phyloP scores from a whole-genome alignment of 2,113 vertebrate species.

The Phalacrocorax aristotelis region DNA sequence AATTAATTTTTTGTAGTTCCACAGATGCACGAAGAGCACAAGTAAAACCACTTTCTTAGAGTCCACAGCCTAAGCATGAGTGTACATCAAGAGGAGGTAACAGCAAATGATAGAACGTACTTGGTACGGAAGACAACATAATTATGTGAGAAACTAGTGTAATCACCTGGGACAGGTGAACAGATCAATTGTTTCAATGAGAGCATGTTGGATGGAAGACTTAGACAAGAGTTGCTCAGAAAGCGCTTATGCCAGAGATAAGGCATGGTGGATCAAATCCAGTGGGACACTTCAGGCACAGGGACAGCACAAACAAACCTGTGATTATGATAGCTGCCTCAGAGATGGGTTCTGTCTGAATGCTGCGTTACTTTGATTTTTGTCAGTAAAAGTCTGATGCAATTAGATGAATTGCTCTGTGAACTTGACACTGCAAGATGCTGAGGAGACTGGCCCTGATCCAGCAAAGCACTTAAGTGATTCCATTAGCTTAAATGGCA shows the following conservation, averaged over 20 bases:
- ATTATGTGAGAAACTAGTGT: neutral
- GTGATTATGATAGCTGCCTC: neutral
- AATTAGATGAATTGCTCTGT: constrained; percentile 25
- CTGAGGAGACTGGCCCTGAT: constrained; percentile 29
- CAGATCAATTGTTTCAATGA: neutral
- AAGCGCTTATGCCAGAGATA: neutral
- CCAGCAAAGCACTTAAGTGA: constrained; percentile 54
- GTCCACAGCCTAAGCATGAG: neutral
- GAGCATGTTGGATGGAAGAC: neutral
- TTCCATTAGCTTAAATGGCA: constrained; percentile 55
- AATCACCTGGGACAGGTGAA: neutral
- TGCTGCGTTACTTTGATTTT: constrained; percentile 20
- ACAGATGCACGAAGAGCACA: neutral
- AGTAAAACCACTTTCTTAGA: neutral
- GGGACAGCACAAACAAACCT: neutral
- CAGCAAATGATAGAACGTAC: neutral
- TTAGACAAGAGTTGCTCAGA: neutral
- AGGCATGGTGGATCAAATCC: neutral
- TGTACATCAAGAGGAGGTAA: neutral
- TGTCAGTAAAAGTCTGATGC: constrained; percentile 50
- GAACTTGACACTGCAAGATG: constrained; percentile 28
- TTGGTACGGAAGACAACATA: neutral
- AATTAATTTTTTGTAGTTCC: neutral
- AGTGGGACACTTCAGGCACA: neutral
- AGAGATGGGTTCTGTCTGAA: neutral